phyloP scores from a whole-genome alignment of 2,113 vertebrate species.

The Uropsilus gracilis region DNA sequence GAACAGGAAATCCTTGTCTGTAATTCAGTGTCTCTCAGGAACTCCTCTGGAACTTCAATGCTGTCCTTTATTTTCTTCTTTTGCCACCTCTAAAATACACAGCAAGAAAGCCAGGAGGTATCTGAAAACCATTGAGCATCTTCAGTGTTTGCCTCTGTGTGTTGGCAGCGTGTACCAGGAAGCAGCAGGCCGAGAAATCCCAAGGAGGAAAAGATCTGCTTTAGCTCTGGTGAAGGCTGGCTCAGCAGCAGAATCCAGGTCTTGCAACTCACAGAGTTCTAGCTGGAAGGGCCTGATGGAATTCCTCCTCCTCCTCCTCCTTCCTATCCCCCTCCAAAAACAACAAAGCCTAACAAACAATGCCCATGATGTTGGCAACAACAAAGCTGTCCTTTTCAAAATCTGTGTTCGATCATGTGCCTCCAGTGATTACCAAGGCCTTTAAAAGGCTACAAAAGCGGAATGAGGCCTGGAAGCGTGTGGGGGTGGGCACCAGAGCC shows the following conservation, averaged over 20 bases:
- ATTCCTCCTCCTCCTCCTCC: constrained; percentile 49
- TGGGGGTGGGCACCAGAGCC: neutral
- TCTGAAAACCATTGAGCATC: neutral
- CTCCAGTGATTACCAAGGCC: constrained; percentile 38
- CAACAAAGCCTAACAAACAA: constrained; percentile 59
- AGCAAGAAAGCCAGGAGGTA: neutral
- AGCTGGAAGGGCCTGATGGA: constrained; percentile 47
- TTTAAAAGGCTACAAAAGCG: constrained; percentile 43
- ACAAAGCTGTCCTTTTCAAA: constrained; percentile 53
- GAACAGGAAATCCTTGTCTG: neutral
- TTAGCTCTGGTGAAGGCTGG: neutral
- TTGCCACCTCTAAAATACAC: constrained; percentile 19
- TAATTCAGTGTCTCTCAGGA: neutral
- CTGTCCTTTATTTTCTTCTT: constrained; percentile 12
- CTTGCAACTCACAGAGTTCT: constrained; percentile 4
- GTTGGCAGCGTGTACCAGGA: neutral
- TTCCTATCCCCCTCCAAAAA: constrained; percentile 42
- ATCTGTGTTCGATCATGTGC: constrained; percentile 56
- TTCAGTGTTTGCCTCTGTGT: neutral
- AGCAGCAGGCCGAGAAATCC: neutral
- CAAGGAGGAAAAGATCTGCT: neutral
- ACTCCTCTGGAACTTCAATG: neutral
- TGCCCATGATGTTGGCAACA: constrained; percentile 54
- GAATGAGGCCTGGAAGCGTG: neutral
- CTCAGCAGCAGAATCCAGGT: neutral